Base-by-base conservation (phyloP, 2,888 invertebrate species). In the Pegoplata infirma region DNA sequence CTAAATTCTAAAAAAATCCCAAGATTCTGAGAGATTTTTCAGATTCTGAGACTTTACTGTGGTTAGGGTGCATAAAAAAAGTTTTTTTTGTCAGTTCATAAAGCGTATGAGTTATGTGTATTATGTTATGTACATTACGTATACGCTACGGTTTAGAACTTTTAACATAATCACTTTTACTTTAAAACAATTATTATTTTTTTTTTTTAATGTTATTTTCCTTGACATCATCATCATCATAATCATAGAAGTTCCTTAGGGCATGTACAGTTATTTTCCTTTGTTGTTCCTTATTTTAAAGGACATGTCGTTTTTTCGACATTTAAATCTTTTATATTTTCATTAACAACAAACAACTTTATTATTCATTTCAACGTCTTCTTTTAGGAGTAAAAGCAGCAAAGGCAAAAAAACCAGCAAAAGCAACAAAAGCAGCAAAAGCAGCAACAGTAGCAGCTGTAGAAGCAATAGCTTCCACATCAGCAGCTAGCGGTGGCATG, bases 301-400 rank as follows among this genome's bases (percentile, higher is more conserved):
- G 28, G 28, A 28, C 8, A 10, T 32, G 32, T 32, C 12, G 8
- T 32, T 10, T 32, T 7, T 32, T 32, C 12, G 12, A 32, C 32
- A 32, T 32, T 32, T 1, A 32, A 55, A 55, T 55, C 12, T 58
- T 58, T 58, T 23, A 2, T 58, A 44, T 21, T 44, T 59, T 44
- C 23, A 58, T 58, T 59, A 44, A 59, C 21, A 16, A 44, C n/a
- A n/a, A n/a, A n/a, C n/a, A 59, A 59, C 44, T 44, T 59, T 23
- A 44, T 44, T 59, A 32, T 32, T 6, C 6, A 3, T 32, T 32
- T 0, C 1, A 32, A 32, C 12, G 12, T 10, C 3, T 32, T 32
- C 32, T 32, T 12, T 32, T 32, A 10, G 36, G n/a, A 12, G 36
- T n/a, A 2, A 1, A 12, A 40, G 25, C 25, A 25, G 12, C 14